Base-by-base conservation (phyloP, 2,888 invertebrate genomes). In the Nipponacmea schrenckii region DNA sequence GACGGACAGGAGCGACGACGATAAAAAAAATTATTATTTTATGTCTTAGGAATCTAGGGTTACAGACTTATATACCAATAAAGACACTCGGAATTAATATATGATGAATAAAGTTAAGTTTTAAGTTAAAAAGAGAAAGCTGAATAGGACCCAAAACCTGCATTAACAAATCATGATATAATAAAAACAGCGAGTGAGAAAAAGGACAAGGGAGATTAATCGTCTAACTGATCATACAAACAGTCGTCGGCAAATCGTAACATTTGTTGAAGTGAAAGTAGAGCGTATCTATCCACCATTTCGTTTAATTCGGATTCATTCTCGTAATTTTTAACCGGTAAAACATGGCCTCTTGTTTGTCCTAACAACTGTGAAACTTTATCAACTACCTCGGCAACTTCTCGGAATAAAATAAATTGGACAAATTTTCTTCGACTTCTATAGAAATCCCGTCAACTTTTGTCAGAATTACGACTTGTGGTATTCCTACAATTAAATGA, bases 301-400 rank as follows among this genome's bases (percentile, higher is more conserved):
- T 72, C 69, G 44, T 80, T 72, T 5, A 79, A 67, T 14, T 80
- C 78, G 46, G 74, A 68, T 67, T 80, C 80, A 12, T 67, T 70
- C 63, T 77, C 77, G 69, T 80, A 80, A 67, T 80, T 80, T 64
- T 79, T 80, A 5, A 79, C 70, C 17, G 78, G 79, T 31, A 79
- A 70, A n/a, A 80, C 74, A 62, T 78, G 75, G 31, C 73, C 69
- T 12, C 76, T 69, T 8, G 80, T 79, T 24, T 79, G n/a, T 1
- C 79, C 79, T 63, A 80, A 72, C 17, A 79, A 46, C 48, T 74
- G 70, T 8, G 80, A 71, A 24, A 76, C 77, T 68, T 72, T 75
- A 50, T 79, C 77, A 31, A 80, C 80, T 7, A 67, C 48, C 12
- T 77, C 73, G 10, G 72, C 62, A n/a, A 80, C 68, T 1, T 67